Evolutionary conservation across 2,888 invertebrate genomes (phyloP), one percentile per base, ranked within the genome.

Genomic region (Limnephilus rhombicus): DNA sequence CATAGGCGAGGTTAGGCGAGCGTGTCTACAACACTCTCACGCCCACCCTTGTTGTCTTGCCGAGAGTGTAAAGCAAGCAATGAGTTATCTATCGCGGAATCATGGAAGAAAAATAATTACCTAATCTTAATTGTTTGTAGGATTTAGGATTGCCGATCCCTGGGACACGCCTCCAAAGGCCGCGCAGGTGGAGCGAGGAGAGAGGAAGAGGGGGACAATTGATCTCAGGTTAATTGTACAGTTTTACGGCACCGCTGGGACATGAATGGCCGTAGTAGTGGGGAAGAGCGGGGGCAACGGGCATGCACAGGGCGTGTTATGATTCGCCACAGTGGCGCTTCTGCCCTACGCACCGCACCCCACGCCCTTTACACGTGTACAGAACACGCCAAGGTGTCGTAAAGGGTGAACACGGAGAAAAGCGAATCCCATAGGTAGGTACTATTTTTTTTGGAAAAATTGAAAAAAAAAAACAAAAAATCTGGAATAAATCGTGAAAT

Each of bases 181-280:
- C 68, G 15, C 45, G 68, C 5, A 68, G 68, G 24, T 24, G 3
- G 82, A 68, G 41, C 80, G 85, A 37, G 37, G 34, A 80, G 31
- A 9, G 80, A 85, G 89, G 88, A 80, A 88, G 91, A 68, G 90
- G 85, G 80, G 80, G 37, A 68, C 90, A 85, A 90, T 83, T 85
- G 83, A 91, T 92, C 92, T 86, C 92, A 92, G 93, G 93, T 93
- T 93, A 93, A 93, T 93, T 93, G 93, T 88, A 92, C 93, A 93
- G 90, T 81, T 93, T 93, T 93, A 93, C 92, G 93, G 92, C 92
- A 83, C 93, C 93, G 53, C 87, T 24, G 93, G 92, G 93, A 93
- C 89, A 49, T 89, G 91, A 91, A 91, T 91, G 91, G 89, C 49
- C 37, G 91, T 88, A 82, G 88, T 88, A 31, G 24, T 9, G 2